phyloP scores from a whole-genome alignment of 2,113 vertebrate genomes.

The Corythornis vintsioides region DNA sequence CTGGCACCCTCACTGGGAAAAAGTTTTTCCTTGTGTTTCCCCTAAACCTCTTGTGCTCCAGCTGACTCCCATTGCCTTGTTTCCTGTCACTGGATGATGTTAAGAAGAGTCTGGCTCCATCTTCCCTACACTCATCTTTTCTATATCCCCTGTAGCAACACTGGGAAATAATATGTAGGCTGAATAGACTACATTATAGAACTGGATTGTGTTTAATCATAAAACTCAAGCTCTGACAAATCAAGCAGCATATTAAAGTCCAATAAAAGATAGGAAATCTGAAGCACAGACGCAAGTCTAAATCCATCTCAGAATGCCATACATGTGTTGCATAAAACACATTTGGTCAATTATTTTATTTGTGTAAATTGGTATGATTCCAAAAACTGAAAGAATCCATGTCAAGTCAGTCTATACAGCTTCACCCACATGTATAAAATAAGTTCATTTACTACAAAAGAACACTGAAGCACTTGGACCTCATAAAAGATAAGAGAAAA shows the following conservation, averaged over 20 bases:
- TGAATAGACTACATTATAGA: constrained; percentile 25
- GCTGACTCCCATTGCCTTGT: too few relatives aligned
- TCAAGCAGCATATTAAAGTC: background rate
- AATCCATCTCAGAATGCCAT: background rate
- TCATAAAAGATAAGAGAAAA: background rate
- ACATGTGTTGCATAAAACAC: background rate
- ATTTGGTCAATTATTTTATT: background rate
- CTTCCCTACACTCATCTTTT: too few relatives aligned
- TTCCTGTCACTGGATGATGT: too few relatives aligned
- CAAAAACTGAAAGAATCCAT: background rate
- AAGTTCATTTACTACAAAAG: background rate
- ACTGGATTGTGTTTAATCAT: background rate
- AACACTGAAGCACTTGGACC: background rate
- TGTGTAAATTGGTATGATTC: background rate
- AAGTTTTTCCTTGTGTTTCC: too few relatives aligned
- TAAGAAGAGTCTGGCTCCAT: too few relatives aligned
- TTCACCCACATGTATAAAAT: background rate
- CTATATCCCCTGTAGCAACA: background rate
- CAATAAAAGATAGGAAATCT: background rate
- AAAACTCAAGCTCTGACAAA: background rate
- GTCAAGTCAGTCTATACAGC: background rate
- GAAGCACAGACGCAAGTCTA: background rate
- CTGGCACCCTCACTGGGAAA: too few relatives aligned
- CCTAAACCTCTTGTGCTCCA: too few relatives aligned
- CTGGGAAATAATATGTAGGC: constrained; percentile 23